A percentile compares a stretch with the other conserved stretches of the same genome.
Evolutionary conservation across 2,888 invertebrate species (phyloP).

Genomic region (Acanthosepion lycidas): DNA sequence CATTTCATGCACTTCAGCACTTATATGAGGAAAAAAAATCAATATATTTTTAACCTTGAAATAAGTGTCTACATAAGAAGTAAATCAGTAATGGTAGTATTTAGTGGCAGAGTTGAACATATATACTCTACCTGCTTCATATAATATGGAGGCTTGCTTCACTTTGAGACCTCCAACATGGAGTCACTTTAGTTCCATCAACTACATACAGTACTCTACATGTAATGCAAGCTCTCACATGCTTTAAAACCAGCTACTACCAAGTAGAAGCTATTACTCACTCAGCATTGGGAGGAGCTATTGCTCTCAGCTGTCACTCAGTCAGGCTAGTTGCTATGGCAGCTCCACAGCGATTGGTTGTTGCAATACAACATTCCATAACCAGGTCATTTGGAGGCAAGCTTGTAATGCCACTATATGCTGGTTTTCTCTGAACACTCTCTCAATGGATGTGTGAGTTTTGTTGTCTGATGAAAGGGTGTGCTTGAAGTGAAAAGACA

Average conservation of each 20-base stretch:
- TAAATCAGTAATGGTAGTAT: background rate
- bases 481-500: background rate
- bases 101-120: background rate
- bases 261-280: background rate
- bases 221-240: background rate
- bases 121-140: conserved; percentile 4
- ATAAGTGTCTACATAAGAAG: background rate
- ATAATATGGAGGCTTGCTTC: background rate
- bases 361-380: background rate
- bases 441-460: background rate
- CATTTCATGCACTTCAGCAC: background rate
- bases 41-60: background rate
- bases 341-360: background rate
- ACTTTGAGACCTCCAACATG: background rate
- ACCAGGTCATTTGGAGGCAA: conserved; percentile 24
- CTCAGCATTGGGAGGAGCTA: conserved; percentile 12
- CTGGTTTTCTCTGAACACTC: background rate
- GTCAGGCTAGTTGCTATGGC: background rate
- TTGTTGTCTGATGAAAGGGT: background rate
- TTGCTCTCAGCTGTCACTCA: background rate
- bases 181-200: background rate
- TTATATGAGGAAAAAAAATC: background rate
- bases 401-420: background rate
- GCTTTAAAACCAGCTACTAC: background rate
- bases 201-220: conserved; percentile 1